Percentiles rank a stretch among this genome's conserved stretches.
phyloP scores from a whole-genome alignment of 2,113 vertebrate species.

The Labeo rohita region DNA sequence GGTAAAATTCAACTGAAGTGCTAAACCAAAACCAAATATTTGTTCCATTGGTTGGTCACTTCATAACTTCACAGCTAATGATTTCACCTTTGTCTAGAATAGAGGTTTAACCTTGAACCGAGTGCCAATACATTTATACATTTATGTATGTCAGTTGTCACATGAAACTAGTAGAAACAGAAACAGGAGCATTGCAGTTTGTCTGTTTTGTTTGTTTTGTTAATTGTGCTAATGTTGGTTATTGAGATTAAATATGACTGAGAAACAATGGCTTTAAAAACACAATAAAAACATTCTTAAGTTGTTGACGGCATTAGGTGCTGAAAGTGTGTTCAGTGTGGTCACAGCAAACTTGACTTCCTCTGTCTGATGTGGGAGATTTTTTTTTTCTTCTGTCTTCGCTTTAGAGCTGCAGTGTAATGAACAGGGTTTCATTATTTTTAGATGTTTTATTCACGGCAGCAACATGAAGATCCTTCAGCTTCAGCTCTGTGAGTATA shows the following conservation, averaged over 20 bases:
- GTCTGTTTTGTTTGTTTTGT: not conserved
- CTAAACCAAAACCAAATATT: not conserved
- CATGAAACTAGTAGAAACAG: not conserved
- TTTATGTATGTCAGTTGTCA: not conserved
- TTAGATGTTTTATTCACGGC: not conserved
- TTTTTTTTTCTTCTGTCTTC: too few species aligned
- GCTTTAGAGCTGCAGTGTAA: too few species aligned
- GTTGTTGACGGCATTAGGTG: too few species aligned
- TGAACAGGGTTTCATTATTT: too few species aligned
- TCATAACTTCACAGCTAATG: not conserved
- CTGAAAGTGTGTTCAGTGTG: too few species aligned
- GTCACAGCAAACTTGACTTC: not conserved
- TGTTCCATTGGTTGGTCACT: not conserved
- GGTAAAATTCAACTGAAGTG: not conserved
- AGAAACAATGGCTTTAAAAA: too few species aligned
- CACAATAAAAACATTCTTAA: too few species aligned
- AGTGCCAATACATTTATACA: not conserved
- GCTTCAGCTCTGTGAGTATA: constrained; percentile 7
- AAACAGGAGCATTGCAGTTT: not conserved
- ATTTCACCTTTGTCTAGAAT: not conserved
- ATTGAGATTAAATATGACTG: too few species aligned
- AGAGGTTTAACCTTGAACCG: not conserved
- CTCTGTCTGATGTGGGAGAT: not conserved
- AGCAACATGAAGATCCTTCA: not conserved
- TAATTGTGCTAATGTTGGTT: too few species aligned